Conservation (phyloP, 2,113 vertebrate species). For the Orcinus orca region DNA sequence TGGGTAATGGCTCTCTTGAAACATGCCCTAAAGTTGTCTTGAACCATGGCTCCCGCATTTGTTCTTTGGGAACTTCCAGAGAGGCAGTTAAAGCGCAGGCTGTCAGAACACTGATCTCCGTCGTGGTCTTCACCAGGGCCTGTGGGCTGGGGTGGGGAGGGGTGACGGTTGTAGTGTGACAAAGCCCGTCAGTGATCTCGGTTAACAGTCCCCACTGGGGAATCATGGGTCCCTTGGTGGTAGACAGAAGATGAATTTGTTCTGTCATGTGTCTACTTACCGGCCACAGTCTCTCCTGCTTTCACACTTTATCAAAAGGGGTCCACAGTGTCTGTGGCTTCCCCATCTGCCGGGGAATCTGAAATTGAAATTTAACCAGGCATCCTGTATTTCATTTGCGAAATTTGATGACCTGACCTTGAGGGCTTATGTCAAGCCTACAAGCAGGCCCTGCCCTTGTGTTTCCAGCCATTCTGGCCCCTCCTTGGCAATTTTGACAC, state of each 20-base stretch:
- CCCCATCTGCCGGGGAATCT: background rate
- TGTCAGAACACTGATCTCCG: background rate
- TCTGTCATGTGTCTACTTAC: background rate
- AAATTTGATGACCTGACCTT: background rate
- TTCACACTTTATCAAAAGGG: background rate
- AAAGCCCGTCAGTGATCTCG: background rate
- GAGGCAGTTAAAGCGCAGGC: background rate
- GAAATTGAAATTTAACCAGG: background rate
- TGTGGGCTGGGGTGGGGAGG: background rate
- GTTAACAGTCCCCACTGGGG: background rate
- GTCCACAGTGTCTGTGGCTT: background rate
- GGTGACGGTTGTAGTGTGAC: too few relatives aligned
- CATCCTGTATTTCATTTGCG: background rate
- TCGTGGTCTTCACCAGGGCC: background rate
- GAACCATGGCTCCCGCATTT: background rate
- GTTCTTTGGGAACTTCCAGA: background rate
- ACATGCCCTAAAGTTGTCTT: background rate
- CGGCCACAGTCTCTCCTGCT: accelerated
- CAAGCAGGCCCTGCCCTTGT: background rate
- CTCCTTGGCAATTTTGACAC: background rate
- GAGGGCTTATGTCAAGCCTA: background rate
- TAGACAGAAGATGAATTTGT: background rate
- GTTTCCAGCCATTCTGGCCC: background rate
- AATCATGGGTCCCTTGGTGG: background rate
- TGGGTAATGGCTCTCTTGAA: background rate